phyloP scores from a whole-genome alignment of 2,113 vertebrate genomes.

The rat (Rattus norvegicus) region GRCr8 NC_086039.1:33691001-33691500 shows the following conservation, averaged over 20 bases:
- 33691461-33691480: not conserved
- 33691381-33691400: not conserved
- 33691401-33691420: not conserved
- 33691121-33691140: not conserved
- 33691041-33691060: not conserved
- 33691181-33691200: not conserved
- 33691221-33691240: not conserved
- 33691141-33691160: not conserved
- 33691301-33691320: not conserved
- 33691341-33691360: not conserved
- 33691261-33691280: not conserved
- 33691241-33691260: not conserved
- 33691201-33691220: not conserved
- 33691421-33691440: not conserved
- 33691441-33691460: not conserved
- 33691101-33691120: not conserved
- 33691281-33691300: not conserved
- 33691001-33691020: not conserved
- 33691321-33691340: not conserved
- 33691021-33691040: not conserved
- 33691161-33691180: not conserved
- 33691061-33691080: not conserved
- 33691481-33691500: not conserved
- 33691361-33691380: not conserved
- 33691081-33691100: not conserved